Base-by-base conservation (phyloP, 2,113 vertebrate genomes). In the Heterotilapia buettikoferi region DNA sequence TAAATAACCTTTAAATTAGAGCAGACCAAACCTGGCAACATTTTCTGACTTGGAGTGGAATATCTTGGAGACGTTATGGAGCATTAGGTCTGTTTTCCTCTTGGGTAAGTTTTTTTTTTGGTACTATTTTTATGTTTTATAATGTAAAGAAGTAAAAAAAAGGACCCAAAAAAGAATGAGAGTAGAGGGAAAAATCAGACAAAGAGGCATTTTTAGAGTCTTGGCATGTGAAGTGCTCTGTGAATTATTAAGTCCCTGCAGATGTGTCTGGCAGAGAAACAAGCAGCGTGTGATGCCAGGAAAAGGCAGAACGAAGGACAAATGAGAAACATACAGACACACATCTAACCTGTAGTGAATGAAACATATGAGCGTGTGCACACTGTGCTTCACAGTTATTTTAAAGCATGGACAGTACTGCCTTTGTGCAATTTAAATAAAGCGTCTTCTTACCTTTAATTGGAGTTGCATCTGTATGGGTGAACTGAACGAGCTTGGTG, bases 371-470 rank as follows among this genome's bases (percentile, higher is more conserved):
- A n/a, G 12, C 2, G 19, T 16, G 18, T 5, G 19, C 13, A 9
- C 29, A 6, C 19, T 53, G 7, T n/a, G 76, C 31, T 66, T n/a
- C 47, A 14, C 50, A 16, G 11, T 8, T 33, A 6, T 21, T 79
- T 79, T 21, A 79, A 82, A n/a, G 59, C 38, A 4, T 1, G 12
- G 5, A 7, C 21, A 52, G 1, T 6, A 14, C 40, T 29, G 43
- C 71, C 43, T 50, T 54, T 54, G 50, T n/a, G 24, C 16, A 14
- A 19, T 21, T 84, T 21, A 9, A 40, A 5, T 45, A 18, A 50
- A 54, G 4, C 2, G 4, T 21, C 54, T 4, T 79, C 82, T 89
- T 71, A 94, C 93, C 93, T 84, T 47, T 87, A n/a, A 54, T 5
- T 24, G 56, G 26, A 63, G 45, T 38, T n/a, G 89, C 87, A 53